Conservation (phyloP, 2,888 invertebrate genomes). For the Dicyrtoma fusca region DNA sequence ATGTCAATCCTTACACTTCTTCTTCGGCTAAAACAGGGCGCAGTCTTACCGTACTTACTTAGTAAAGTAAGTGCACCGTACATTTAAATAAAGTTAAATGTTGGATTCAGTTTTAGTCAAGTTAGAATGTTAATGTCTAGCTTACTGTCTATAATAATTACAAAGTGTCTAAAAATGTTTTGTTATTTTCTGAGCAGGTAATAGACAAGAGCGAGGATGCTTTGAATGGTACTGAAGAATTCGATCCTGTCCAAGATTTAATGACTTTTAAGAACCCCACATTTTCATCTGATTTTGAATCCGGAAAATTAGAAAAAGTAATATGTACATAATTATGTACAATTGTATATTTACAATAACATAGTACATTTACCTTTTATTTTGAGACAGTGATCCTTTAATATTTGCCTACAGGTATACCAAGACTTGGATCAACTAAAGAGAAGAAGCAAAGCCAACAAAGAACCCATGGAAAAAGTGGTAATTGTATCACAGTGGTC, state of each 20-base stretch:
- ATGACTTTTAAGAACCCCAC: constrained; percentile 46
- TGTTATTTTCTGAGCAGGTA: constrained; percentile 60
- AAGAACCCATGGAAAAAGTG: constrained; percentile 67
- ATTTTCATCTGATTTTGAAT: constrained; percentile 43
- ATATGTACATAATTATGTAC: too few relatives aligned
- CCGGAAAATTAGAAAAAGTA: constrained; percentile 43
- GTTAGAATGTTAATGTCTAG: too few relatives aligned
- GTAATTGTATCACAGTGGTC: constrained; percentile 95
- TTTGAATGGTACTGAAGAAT: constrained; percentile 60
- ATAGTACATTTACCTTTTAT: too few relatives aligned
- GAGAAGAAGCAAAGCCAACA: constrained; percentile 65
- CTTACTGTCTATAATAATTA: too few relatives aligned
- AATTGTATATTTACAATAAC: too few relatives aligned
- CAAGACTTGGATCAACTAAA: constrained; percentile 60
- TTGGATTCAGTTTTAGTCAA: too few relatives aligned
- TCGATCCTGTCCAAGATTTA: constrained; percentile 40
- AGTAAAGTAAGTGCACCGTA: constrained; percentile 66
- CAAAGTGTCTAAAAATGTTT: too few relatives aligned
- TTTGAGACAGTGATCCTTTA: too few relatives aligned
- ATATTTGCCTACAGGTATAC: constrained; percentile 40
- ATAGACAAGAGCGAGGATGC: constrained; percentile 61
- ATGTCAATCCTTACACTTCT: constrained; percentile 77
- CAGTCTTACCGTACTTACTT: constrained; percentile 87
- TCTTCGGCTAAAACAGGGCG: constrained; percentile 82
- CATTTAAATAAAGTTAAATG: too few relatives aligned